Evolutionary conservation across 2,113 vertebrate genomes (phyloP), one percentile per base, ranked within the genome.

Genomic region (Limanda limanda): DNA sequence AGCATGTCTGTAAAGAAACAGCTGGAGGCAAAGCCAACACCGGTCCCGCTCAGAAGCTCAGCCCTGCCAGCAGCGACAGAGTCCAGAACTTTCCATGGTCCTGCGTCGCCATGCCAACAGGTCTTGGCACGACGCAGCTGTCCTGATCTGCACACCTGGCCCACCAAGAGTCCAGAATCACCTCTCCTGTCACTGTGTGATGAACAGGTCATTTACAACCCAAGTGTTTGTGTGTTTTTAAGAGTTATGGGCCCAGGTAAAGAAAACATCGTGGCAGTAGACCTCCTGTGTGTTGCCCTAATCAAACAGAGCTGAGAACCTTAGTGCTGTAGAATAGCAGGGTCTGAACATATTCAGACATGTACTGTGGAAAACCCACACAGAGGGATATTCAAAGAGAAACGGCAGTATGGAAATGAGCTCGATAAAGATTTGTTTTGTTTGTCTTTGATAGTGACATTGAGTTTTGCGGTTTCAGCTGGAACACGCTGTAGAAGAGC

Each of bases 1-100:
- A 91, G 86, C 87, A 84, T 81, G 91, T 91, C 91, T 93, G 90
- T 92, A 91, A 90, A 94, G 92, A 92, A 93, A 92, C 92, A 92
- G 91, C 89, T 93, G 91, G 92, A 93, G 92, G 93, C 93, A 93
- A 94, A 93, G 91, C 92, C 93, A 94, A 94, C 92, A 93, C 87
- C 89, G 70, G 86, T 88, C 83, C 86, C 63, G 83, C 90, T 92
- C 88, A 90, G 79, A 85, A 87, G 92, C 88, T 79, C 51, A 51
- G 83, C 79, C 70, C 86, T 83, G 90, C 92, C 92, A 91, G 89
- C 88, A 88, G 91, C 89, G 92, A 93, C 92, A 93, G 90, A 94
- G 92, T 92, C 92, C 93, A 94, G 91, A 93, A 94, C 91, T 94
- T 94, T 94, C 93, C 92, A 92, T 79, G 83, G 90, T 82, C 85